Conservation (phyloP, 2,113 vertebrate genomes). For the Dinomys branickii region DNA sequence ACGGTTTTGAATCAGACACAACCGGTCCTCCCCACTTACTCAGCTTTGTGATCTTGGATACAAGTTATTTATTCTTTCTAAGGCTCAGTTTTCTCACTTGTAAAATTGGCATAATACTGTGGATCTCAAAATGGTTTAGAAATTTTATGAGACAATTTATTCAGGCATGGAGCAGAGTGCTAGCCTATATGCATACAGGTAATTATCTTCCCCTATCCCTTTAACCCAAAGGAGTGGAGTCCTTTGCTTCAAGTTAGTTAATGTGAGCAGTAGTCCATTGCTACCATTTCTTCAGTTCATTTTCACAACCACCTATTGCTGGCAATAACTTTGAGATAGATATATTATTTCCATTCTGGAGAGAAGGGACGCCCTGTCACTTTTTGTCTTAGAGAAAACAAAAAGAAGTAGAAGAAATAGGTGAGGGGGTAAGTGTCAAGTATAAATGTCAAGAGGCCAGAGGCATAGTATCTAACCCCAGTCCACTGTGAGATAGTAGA, state of each 20-base stretch:
- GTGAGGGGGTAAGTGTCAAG: not conserved
- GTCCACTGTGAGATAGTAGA: not conserved
- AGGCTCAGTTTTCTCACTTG: slow-evolving; percentile 27
- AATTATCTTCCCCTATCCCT: not conserved
- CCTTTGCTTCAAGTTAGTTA: not conserved
- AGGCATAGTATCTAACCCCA: not conserved
- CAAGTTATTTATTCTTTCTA: not conserved
- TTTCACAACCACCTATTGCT: not conserved
- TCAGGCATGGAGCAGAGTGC: too few species aligned
- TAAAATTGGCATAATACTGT: not conserved
- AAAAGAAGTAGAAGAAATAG: not conserved
- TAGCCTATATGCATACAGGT: not conserved
- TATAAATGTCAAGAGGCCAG: too few species aligned
- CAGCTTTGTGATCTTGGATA: not conserved
- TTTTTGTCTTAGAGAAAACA: not conserved
- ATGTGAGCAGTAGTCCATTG: not conserved
- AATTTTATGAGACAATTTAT: not conserved
- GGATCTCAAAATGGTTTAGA: not conserved
- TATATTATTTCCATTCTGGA: not conserved
- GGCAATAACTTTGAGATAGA: not conserved
- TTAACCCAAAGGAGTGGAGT: not conserved
- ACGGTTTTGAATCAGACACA: not conserved
- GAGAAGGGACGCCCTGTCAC: not conserved
- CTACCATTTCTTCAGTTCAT: not conserved
- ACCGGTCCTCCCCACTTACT: not conserved